A percentile compares a stretch with the other conserved stretches of the same genome.
Conservation (phyloP, 2,888 invertebrate genomes). For the Gymnocheta viridis region DNA sequence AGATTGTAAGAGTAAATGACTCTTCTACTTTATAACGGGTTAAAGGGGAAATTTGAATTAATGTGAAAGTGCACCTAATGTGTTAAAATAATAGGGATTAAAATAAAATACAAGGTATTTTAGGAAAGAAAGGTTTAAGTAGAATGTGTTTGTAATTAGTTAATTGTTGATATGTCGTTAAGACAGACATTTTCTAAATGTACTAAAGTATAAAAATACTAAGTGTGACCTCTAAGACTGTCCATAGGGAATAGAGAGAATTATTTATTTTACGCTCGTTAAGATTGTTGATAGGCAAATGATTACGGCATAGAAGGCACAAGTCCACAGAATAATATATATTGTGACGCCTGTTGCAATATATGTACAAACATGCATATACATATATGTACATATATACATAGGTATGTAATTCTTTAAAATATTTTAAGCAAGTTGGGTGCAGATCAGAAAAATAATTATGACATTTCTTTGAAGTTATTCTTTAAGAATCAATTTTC, state of each 20-base stretch:
- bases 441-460: not conserved
- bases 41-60: not conserved
- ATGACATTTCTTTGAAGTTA: no score
- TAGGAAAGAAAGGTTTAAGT: not conserved
- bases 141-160: not conserved
- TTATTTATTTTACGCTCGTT: no score
- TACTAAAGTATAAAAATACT: no score
- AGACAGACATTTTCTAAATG: not conserved
- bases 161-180: not conserved
- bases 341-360: no score
- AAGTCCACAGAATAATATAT: no score
- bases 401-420: not conserved
- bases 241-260: no score
- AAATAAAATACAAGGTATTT: not conserved
- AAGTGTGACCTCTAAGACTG: no score
- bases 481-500: no score
- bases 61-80: conserved; percentile 6
- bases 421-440: no score
- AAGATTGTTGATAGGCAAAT: no score
- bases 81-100: not conserved
- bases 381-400: not conserved
- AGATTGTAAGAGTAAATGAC: not conserved
- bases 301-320: no score
- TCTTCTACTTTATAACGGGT: no score
- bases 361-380: not conserved